A percentile compares a stretch with the other conserved stretches of the same genome.
Conservation (phyloP, 1,140 invertebrate species). For the Xylocopa sonorina region DNA sequence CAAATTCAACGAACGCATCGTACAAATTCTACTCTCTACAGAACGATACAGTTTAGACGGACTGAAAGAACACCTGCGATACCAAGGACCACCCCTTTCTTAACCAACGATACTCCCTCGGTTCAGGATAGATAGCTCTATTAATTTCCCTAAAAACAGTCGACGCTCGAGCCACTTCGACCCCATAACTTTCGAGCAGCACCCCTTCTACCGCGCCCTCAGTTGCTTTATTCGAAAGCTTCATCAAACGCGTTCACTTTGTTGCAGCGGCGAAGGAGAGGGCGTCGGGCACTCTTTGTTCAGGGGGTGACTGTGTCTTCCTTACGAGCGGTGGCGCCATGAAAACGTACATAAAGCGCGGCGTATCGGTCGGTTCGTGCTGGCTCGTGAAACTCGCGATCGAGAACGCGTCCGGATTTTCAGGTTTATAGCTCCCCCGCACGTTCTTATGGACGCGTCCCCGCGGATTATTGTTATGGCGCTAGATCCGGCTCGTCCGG, state of each 20-base stretch:
- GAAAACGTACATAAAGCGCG: slow-evolving; percentile 56
- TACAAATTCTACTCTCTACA: too few relatives aligned
- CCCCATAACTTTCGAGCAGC: background rate
- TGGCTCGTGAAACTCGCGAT: slow-evolving; percentile 52
- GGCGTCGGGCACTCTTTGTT: background rate
- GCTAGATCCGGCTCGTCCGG: slow-evolving; percentile 7
- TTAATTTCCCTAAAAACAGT: background rate
- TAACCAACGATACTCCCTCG: too few relatives aligned
- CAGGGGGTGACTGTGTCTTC: slow-evolving; percentile 53
- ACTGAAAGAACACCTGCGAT: too few relatives aligned
- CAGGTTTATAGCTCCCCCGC: slow-evolving; percentile 16
- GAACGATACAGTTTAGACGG: too few relatives aligned
- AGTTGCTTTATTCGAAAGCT: slow-evolving; percentile 17
- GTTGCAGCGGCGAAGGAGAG: background rate
- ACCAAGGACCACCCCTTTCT: too few relatives aligned
- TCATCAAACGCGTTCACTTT: slow-evolving; percentile 17
- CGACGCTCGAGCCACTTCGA: background rate
- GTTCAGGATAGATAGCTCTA: too few relatives aligned
- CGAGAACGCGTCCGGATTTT: slow-evolving; percentile 46
- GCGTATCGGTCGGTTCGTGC: slow-evolving; percentile 57
- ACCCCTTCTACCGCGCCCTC: too few relatives aligned
- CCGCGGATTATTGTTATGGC: slow-evolving; percentile 31
- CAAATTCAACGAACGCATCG: too few relatives aligned
- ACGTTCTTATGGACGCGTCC: slow-evolving; percentile 10
- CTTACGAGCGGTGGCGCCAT: slow-evolving; percentile 55